Evolutionary conservation across 2,797 vertebrate species (phyloP).

Genomic region (Pangasius mekongensis): DNA sequence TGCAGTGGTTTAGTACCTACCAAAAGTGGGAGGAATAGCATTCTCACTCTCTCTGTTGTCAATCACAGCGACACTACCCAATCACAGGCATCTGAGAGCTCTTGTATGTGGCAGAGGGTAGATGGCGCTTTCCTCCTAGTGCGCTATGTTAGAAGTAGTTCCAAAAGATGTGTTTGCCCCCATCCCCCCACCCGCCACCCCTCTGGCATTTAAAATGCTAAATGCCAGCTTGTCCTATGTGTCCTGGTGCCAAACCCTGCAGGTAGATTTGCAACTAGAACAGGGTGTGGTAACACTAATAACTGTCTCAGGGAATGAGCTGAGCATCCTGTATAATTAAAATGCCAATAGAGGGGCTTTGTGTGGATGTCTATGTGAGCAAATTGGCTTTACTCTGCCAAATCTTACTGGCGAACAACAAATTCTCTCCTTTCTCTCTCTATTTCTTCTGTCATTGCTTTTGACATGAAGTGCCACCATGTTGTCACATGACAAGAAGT

Average conservation of each 20-base stretch:
- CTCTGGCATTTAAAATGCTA: background rate
- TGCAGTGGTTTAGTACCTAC: too few relatives aligned
- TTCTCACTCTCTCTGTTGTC: background rate
- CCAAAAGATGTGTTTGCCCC: background rate
- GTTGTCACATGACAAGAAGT: constrained; percentile 38
- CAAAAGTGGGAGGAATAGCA: too few relatives aligned
- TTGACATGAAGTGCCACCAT: constrained; percentile 17
- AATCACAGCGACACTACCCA: background rate
- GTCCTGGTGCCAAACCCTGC: background rate
- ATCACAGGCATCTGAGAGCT: background rate
- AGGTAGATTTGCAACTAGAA: constrained; percentile 35
- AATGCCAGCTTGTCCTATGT: background rate
- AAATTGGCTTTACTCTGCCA: constrained; percentile 22
- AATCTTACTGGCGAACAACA: constrained; percentile 33
- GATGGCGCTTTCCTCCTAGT: background rate
- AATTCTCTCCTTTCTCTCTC: background rate
- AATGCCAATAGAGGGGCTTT: background rate
- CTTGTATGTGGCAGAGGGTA: background rate
- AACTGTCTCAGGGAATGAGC: background rate
- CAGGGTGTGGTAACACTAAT: constrained; percentile 16
- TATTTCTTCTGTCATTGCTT: constrained; percentile 29
- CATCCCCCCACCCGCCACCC: too few relatives aligned
- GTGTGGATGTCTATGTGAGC: constrained; percentile 30
- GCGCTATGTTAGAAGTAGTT: background rate
- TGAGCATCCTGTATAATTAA: background rate